Conservation (phyloP, 2,113 vertebrate species). For the Engraulis encrasicolus region DNA sequence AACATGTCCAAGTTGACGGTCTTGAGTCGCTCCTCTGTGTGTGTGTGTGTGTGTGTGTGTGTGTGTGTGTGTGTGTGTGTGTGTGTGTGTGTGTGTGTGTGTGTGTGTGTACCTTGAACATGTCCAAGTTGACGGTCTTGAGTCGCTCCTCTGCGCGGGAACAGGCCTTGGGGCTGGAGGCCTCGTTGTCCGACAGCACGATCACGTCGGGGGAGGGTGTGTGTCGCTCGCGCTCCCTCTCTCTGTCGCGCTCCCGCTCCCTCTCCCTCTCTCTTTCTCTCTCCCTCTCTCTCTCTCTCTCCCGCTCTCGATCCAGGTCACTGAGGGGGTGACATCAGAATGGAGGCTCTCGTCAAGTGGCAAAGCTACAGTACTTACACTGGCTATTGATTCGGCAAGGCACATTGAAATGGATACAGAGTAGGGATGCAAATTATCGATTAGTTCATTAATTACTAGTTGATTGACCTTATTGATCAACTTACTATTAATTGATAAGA, state of each 20-base stretch:
- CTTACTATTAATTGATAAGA: too few species aligned
- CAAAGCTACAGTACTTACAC: neutral
- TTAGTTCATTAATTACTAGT: too few species aligned
- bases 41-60: too few species aligned
- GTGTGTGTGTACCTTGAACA: too few species aligned
- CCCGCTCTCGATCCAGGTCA: conserved; percentile 13
- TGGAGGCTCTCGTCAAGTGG: neutral
- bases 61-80: too few species aligned
- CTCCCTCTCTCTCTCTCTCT: neutral
- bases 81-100: too few species aligned
- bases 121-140: conserved; percentile 83
- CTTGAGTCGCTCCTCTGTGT: too few species aligned
- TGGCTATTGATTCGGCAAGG: neutral
- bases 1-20: too few species aligned
- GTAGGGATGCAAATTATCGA: neutral
- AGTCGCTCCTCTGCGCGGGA: conserved; percentile 80
- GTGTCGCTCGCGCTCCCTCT: conserved; percentile 57
- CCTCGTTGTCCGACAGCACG: conserved; percentile 87
- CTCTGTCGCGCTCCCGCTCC: neutral
- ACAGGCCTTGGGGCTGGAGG: conserved; percentile 82
- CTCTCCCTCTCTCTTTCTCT: neutral
- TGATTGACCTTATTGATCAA: too few species aligned
- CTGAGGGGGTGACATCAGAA: neutral
- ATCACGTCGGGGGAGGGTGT: conserved; percentile 86
- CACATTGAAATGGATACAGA: conserved; percentile 2